These are phyloP conservation scores for Cybosia mesomella DNA, from an alignment of 2,888 invertebrate genomes.

Conservation along the genomic window DNA sequence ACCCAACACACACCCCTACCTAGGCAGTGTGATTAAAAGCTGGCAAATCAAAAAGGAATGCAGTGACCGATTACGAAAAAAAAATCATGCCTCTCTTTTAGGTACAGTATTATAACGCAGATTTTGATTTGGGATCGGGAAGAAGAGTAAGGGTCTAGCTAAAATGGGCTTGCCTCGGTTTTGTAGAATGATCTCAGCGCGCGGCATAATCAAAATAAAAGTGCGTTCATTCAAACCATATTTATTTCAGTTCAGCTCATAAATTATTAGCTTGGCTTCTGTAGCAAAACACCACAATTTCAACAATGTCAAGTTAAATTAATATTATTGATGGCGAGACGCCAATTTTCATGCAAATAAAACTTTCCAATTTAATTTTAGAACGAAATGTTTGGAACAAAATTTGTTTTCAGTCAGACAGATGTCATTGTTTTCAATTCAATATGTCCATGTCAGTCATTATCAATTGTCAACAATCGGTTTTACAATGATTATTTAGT, in stretches of 20 bases:
- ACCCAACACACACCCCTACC: too few species aligned
- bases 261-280: background rate
- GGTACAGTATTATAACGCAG: too few species aligned
- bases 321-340: background rate
- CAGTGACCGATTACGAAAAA: too few species aligned
- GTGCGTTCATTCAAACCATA: background rate
- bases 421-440: background rate
- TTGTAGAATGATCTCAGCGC: too few species aligned
- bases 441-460: constrained; percentile 4
- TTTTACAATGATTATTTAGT: background rate
- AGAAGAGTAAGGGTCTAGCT: too few species aligned
- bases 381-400: background rate
- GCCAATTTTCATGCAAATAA: background rate
- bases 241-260: background rate
- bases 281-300: background rate
- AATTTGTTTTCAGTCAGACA: background rate
- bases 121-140: too few species aligned
- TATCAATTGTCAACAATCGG: constrained; percentile 2
- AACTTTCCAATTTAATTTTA: background rate
- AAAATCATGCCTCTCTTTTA: too few species aligned
- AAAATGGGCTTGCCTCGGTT: too few species aligned
- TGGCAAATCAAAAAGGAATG: too few species aligned
- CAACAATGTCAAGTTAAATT: background rate
- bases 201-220: too few species aligned
- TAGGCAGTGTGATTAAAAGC: too few species aligned